A percentile compares a stretch with the other conserved stretches of the same genome.
phyloP scores from a whole-genome alignment of 2,113 vertebrate species.

The Odontophorus gujanensis region DNA sequence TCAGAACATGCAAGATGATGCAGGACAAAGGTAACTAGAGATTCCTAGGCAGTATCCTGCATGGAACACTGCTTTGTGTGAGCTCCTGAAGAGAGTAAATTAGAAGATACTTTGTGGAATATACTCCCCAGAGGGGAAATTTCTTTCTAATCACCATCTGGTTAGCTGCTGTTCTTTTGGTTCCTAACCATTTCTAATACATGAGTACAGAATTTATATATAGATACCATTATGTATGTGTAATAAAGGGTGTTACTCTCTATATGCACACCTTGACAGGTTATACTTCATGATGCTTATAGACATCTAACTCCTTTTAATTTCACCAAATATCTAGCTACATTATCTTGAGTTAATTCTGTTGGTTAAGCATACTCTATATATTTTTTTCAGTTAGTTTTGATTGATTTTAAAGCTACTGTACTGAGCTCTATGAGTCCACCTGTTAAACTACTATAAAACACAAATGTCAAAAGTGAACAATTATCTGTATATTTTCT shows the following conservation, averaged over 20 bases:
- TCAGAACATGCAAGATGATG: not conserved
- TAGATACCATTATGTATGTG: not conserved
- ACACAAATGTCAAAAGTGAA: not conserved
- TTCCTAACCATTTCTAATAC: not conserved
- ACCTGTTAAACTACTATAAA: not conserved
- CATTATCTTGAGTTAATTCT: not conserved
- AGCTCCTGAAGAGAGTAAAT: not conserved
- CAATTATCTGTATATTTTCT: not conserved
- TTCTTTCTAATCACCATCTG: not conserved
- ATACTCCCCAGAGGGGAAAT: not conserved
- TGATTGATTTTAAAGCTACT: not conserved
- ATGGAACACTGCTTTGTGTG: not conserved
- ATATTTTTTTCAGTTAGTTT: not conserved
- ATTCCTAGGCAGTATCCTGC: not conserved
- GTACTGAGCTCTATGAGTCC: not conserved
- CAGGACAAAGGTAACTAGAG: not conserved
- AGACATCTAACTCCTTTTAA: not conserved
- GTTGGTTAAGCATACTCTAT: not conserved
- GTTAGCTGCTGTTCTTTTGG: not conserved
- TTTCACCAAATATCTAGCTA: not conserved
- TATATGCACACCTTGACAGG: not conserved
- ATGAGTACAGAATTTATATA: not conserved
- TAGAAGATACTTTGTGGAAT: not conserved
- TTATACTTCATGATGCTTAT: not conserved
- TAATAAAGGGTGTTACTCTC: not conserved